A percentile compares a stretch with the other conserved stretches of the same genome.
These are phyloP conservation scores for Cardiocondyla obscurior DNA, from an alignment of 1,140 invertebrate species.

Conservation along the genomic window DNA sequence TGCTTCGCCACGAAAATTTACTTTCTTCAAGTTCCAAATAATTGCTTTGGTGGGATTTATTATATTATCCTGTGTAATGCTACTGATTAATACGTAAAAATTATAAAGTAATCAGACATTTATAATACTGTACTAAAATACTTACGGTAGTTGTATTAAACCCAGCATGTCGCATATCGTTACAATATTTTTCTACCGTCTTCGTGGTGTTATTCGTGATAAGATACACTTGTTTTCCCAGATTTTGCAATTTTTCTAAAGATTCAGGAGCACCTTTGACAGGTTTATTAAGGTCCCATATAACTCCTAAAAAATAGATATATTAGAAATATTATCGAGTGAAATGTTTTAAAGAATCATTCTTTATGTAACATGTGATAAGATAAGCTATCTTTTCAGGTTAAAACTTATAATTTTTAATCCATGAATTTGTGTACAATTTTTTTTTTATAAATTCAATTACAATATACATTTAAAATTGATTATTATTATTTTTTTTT, in stretches of 20 bases:
- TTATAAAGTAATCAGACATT: not conserved
- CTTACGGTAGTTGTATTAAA: conserved; percentile 81
- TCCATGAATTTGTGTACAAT: too few species aligned
- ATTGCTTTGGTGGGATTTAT: conserved; percentile 80
- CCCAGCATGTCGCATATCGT: conserved; percentile 73
- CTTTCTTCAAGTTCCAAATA: conserved; percentile 80
- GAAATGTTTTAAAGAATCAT: too few species aligned
- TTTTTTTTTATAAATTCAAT: too few species aligned
- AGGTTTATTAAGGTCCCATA: conserved; percentile 83
- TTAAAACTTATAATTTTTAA: too few species aligned
- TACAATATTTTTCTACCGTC: conserved; percentile 75
- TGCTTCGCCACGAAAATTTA: conserved; percentile 80
- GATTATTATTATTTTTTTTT: too few species aligned
- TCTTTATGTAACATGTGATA: too few species aligned
- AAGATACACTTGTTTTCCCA: conserved; percentile 88
- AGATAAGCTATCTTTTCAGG: too few species aligned
- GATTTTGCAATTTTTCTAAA: conserved; percentile 83
- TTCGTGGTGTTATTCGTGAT: conserved; percentile 89
- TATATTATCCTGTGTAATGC: conserved; percentile 76
- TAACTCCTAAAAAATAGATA: conserved; percentile 84
- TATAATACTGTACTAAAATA: not conserved
- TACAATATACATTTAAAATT: too few species aligned
- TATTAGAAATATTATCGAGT: too few species aligned
- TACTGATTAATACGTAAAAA: not conserved
- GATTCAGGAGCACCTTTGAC: conserved; percentile 84